phyloP scores from a whole-genome alignment of 2,113 vertebrate genomes.

The Trogon surrucura region DNA sequence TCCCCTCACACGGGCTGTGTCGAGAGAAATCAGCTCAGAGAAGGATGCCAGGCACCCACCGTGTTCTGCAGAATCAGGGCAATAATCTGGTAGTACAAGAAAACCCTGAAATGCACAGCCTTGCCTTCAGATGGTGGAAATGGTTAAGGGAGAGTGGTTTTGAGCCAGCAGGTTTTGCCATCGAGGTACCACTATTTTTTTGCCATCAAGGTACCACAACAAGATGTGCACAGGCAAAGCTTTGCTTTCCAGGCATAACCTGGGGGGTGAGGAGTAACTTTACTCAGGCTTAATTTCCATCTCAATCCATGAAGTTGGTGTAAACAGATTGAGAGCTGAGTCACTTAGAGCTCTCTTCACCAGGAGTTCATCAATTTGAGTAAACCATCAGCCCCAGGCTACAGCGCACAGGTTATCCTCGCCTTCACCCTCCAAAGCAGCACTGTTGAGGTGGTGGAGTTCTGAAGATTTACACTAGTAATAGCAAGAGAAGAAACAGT shows the following conservation, averaged over 20 bases:
- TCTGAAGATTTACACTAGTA: not conserved
- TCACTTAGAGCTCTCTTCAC: conserved; percentile 34
- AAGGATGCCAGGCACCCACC: not conserved
- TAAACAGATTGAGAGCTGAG: conserved; percentile 41
- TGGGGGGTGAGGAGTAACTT: not conserved
- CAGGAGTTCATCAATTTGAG: conserved; percentile 20
- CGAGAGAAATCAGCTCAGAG: not conserved
- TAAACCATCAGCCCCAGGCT: not conserved
- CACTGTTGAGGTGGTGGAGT: not conserved
- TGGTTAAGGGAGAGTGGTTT: not conserved
- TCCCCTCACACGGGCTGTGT: not conserved
- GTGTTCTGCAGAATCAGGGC: not conserved
- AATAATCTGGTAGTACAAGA: not conserved
- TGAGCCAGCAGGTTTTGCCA: not conserved
- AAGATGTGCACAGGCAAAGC: not conserved
- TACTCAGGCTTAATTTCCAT: not conserved
- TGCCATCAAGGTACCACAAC: not conserved
- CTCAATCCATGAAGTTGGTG: not conserved
- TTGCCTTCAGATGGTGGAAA: not conserved
- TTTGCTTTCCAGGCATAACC: not conserved
- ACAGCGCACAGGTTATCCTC: not conserved
- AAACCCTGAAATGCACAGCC: not conserved
- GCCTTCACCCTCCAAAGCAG: not conserved
- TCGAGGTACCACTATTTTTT: not conserved
- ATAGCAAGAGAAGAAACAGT: not conserved